Base-by-base conservation (phyloP, 2,888 invertebrate species). In the Cyclophora punctaria region DNA sequence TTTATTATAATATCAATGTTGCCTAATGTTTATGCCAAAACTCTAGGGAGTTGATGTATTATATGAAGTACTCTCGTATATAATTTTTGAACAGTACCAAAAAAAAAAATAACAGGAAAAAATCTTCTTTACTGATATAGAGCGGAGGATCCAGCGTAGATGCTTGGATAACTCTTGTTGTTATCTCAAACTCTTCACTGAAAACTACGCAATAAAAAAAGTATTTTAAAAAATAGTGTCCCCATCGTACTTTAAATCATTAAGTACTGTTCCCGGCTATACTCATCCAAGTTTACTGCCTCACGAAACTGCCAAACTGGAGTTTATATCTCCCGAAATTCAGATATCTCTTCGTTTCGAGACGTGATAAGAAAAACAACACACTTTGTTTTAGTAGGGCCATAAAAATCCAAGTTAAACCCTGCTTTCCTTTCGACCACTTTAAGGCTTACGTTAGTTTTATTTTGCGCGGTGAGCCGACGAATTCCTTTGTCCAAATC, bases 401-500 rank as follows among this genome's bases (percentile, higher is more conserved):
- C 46, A 41, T 51, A 53, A 54, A 46, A 53, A 57, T 48, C 34
- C 52, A n/a, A 50, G 49, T 49, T 48, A 47, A 58, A 45, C 47
- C 41, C 40, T 7, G 44, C 48, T 52, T 50, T 51, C 48, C 48
- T 52, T 48, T 48, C 20, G 43, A 47, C 53, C 57, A 49, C 51
- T 57, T 50, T 52, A 55, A 54, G 57, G 58, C 48, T 58, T 53
- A 56, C 52, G 55, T 52, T 49, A 56, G 55, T 62, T 60, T 58
- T 60, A 62, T 60, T 60, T 52, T 44, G 46, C 20, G 52, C 41
- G 45, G 48, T 34, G 45, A 44, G 41, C 45, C 41, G 41, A 41
- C 43, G 51, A 56, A 58, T 55, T 48, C 59, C 56, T 60, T 59
- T 53, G 56, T 57, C 48, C 50, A 51, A 47, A 35, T 42, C 37